phyloP scores from a whole-genome alignment of 2,888 invertebrate species.

The Zaprionus obscuricornis region DNA sequence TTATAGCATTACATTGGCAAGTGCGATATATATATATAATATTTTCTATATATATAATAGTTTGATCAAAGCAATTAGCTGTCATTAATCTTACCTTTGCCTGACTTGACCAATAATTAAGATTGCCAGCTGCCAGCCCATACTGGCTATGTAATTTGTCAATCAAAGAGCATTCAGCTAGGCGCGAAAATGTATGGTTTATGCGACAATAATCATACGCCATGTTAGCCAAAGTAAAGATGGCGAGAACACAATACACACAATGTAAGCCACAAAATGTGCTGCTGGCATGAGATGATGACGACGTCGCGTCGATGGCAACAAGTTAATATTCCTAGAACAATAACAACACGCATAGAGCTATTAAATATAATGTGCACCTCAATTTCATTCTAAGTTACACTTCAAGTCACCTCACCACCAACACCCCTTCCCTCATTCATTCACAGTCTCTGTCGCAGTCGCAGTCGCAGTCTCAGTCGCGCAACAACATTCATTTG shows the following conservation, averaged over 20 bases:
- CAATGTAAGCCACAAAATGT: constrained; percentile 29
- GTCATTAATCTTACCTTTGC: constrained; percentile 48
- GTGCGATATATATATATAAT: too few relatives aligned
- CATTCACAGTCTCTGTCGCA: too few relatives aligned
- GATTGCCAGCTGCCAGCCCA: constrained; percentile 45
- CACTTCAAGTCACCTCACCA: constrained; percentile 7
- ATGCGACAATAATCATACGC: constrained; percentile 56
- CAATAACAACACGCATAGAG: constrained; percentile 51
- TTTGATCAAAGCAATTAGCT: constrained; percentile 49
- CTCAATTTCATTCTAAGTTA: too few relatives aligned
- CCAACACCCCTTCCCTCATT: too few relatives aligned
- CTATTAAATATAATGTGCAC: constrained; percentile 67
- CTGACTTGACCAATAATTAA: constrained; percentile 40
- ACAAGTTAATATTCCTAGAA: constrained; percentile 63
- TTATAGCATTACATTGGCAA: constrained; percentile 24
- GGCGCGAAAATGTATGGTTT: constrained; percentile 57
- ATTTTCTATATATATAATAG: too few relatives aligned
- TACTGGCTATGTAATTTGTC: constrained; percentile 72
- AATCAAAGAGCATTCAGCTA: constrained; percentile 65
- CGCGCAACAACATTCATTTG: too few relatives aligned
- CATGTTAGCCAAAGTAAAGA: constrained; percentile 30
- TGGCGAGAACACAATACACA: constrained; percentile 3
- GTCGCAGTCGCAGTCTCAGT: too few relatives aligned
- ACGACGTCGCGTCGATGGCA: constrained; percentile 46
- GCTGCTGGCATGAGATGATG: constrained; percentile 38